Conservation (phyloP, 2,113 vertebrate genomes). For the Vulpes lagopus region DNA sequence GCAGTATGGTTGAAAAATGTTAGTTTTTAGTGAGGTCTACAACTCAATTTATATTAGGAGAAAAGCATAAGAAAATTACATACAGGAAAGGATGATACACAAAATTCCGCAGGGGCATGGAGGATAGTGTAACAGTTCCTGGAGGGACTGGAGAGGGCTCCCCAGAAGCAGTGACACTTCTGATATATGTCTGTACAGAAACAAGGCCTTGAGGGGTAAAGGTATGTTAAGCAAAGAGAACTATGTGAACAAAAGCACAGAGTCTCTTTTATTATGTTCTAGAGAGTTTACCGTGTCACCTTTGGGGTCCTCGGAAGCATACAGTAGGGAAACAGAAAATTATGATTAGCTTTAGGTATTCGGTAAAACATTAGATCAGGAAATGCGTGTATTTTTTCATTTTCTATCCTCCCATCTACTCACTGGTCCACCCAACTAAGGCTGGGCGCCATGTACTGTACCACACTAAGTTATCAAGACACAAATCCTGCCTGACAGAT, state of each 20-base stretch:
- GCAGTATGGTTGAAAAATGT: background rate
- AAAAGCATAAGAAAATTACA: background rate
- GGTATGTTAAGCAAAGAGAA: slow-evolving; percentile 39
- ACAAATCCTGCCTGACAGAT: background rate
- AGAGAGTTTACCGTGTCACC: background rate
- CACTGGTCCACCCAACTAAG: background rate
- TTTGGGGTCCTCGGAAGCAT: background rate
- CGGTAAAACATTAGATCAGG: background rate
- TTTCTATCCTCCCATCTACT: background rate
- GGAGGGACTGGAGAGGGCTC: background rate
- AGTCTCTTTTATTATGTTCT: background rate
- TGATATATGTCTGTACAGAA: background rate
- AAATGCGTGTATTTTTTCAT: background rate
- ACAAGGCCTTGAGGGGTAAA: background rate
- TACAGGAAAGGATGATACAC: background rate
- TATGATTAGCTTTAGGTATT: background rate
- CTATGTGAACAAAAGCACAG: background rate
- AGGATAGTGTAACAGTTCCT: background rate
- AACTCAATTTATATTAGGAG: background rate
- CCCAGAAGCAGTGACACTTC: background rate
- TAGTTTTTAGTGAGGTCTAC: background rate
- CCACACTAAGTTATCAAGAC: background rate
- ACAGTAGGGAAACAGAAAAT: background rate
- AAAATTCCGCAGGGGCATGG: background rate
- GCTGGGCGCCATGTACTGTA: background rate